phyloP scores from a whole-genome alignment of 2,888 invertebrate species.

The Meloe dianella region DNA sequence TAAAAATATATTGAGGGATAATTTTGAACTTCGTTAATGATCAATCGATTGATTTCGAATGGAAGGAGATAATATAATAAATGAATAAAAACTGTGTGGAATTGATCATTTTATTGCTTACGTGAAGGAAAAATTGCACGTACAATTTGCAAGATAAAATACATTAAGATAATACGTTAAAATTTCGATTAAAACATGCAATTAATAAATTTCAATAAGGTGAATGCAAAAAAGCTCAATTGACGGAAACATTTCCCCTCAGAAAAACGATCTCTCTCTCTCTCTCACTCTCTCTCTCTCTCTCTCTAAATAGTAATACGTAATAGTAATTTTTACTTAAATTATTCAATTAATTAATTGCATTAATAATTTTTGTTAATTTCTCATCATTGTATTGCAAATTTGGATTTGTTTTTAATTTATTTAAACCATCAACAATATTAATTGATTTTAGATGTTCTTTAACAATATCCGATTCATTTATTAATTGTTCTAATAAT shows the following conservation, averaged over 20 bases:
- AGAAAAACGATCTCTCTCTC: too few relatives aligned
- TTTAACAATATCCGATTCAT: conserved; percentile 38
- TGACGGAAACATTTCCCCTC: neutral
- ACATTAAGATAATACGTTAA: neutral
- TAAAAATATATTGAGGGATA: neutral
- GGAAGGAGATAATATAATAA: too few relatives aligned
- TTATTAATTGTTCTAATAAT: conserved; percentile 49
- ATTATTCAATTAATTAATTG: conserved; percentile 20
- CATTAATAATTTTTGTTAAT: conserved; percentile 26
- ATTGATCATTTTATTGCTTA: conserved; percentile 3
- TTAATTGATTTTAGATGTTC: conserved; percentile 46
- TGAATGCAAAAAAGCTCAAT: neutral
- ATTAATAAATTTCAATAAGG: neutral
- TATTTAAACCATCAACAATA: conserved; percentile 40
- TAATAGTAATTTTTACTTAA: too few relatives aligned
- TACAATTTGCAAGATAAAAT: conserved; percentile 7
- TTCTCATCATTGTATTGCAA: conserved; percentile 30
- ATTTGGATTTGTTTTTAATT: conserved; percentile 41
- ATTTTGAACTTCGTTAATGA: too few relatives aligned
- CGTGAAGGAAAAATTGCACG: neutral
- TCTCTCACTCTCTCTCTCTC: too few relatives aligned
- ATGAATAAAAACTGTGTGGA: neutral
- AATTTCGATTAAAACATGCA: conserved; percentile 2
- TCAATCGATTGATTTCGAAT: too few relatives aligned
- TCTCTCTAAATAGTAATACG: too few relatives aligned